Conservation (phyloP, 2,113 vertebrate species). For the Sula dactylatra region DNA sequence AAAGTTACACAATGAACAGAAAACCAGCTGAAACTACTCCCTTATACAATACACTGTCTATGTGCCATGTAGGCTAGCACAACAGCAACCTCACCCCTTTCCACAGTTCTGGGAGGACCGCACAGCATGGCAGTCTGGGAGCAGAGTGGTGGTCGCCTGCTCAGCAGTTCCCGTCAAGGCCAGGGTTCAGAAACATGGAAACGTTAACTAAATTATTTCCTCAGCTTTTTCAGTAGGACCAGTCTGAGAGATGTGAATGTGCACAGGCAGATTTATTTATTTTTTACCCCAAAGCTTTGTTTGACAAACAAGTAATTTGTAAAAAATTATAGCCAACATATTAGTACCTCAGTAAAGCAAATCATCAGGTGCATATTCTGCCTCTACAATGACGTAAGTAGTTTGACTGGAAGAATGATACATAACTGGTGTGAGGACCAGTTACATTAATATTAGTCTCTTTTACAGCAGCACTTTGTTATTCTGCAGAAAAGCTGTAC, state of each 20-base stretch:
- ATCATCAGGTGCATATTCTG: background rate
- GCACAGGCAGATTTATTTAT: background rate
- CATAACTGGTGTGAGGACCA: background rate
- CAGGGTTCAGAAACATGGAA: background rate
- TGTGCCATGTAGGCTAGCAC: background rate
- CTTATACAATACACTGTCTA: background rate
- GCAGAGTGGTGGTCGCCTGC: background rate
- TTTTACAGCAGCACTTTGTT: background rate
- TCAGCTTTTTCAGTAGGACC: background rate
- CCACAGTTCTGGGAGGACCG: background rate
- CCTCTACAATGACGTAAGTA: background rate
- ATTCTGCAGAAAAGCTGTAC: background rate
- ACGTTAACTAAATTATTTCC: background rate
- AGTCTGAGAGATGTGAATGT: background rate
- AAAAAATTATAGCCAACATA: background rate
- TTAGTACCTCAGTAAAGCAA: background rate
- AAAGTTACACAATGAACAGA: background rate
- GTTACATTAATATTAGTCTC: background rate
- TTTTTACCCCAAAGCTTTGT: background rate
- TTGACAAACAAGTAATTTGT: background rate
- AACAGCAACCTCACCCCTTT: background rate
- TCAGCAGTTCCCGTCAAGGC: background rate
- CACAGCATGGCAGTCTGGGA: accelerated
- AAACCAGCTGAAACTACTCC: background rate
- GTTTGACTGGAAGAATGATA: background rate